Evolutionary conservation across 2,888 invertebrate genomes (phyloP).

Genomic region (Sarcophaga subvicina): DNA sequence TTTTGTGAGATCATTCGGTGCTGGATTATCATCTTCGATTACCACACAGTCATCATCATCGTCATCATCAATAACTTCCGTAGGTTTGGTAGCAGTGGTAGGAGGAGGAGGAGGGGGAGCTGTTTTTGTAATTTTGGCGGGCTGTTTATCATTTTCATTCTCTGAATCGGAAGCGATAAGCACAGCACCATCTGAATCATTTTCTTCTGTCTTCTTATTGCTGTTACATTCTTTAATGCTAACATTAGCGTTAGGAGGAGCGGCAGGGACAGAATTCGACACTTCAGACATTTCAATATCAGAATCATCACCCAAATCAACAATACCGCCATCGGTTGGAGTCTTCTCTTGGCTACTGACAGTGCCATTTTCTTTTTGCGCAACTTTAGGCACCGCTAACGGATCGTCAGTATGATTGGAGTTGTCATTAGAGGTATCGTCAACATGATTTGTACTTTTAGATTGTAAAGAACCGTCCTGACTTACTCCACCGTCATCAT

Average conservation of each 20-base stretch:
- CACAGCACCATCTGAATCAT: slow-evolving; percentile 79
- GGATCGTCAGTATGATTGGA: slow-evolving; percentile 60
- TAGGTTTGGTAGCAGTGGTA: slow-evolving; percentile 18
- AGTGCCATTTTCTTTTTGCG: slow-evolving; percentile 69
- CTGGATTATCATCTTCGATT: slow-evolving; percentile 83
- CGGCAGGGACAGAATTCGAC: background rate
- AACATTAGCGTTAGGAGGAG: background rate
- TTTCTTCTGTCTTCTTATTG: slow-evolving; percentile 52
- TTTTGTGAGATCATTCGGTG: slow-evolving; percentile 74
- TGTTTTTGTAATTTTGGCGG: slow-evolving; percentile 21
- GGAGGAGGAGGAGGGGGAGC: slow-evolving; percentile 16
- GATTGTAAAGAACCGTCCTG: slow-evolving; percentile 70
- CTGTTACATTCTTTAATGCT: slow-evolving; percentile 19
- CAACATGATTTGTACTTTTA: slow-evolving; percentile 64
- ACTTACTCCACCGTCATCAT: slow-evolving; percentile 74
- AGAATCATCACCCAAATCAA: slow-evolving; percentile 78
- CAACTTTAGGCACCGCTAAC: slow-evolving; percentile 40
- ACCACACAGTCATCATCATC: slow-evolving; percentile 83
- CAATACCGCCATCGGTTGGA: slow-evolving; percentile 71
- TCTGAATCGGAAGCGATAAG: slow-evolving; percentile 80
- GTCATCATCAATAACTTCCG: slow-evolving; percentile 73
- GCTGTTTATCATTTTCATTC: slow-evolving; percentile 68
- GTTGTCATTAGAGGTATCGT: slow-evolving; percentile 63
- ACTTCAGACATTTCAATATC: slow-evolving; percentile 73
- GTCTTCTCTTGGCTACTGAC: slow-evolving; percentile 46